A percentile compares a stretch with the other conserved stretches of the same genome.
phyloP scores from a whole-genome alignment of 35 echinoderm and acorn worm species.

The Apostichopus californicus region DNA sequence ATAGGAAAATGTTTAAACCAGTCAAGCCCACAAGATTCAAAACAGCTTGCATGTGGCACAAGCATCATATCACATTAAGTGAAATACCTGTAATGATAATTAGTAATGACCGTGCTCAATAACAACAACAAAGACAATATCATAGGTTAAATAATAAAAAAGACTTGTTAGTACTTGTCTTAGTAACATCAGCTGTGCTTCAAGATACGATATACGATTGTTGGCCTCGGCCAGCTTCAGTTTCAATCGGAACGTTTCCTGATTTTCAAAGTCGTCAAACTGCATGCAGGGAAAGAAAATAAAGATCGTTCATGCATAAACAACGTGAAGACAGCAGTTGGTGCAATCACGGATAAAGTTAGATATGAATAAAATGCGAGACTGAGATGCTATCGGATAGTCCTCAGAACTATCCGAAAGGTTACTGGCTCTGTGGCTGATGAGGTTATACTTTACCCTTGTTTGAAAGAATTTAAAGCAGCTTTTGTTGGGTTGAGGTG shows the following conservation, averaged over 20 bases:
- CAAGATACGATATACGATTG: conserved; percentile 39
- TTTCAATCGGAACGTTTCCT: conserved; percentile 52
- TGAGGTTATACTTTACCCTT: no score
- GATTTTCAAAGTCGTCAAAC: conserved; percentile 21
- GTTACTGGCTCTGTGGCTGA: no score
- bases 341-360: no score
- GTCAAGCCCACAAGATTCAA: no score
- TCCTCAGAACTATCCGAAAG: not conserved
- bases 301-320: conserved; percentile 23
- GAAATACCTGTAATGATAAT: no score
- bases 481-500: no score
- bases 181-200: conserved; percentile 37
- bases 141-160: not conserved
- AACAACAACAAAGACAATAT: not conserved
- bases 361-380: not conserved
- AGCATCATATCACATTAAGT: no score
- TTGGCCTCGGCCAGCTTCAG: conserved; percentile 60
- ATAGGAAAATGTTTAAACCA: no score
- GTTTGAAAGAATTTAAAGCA: no score
- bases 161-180: conserved; percentile 54
- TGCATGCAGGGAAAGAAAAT: conserved; percentile 51
- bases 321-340: conserved; percentile 4
- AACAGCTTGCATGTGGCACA: no score
- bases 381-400: not conserved
- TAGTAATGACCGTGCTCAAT: not conserved